phyloP scores from a whole-genome alignment of 2,888 invertebrate species.

The Drosophila suboccidentalis region DNA sequence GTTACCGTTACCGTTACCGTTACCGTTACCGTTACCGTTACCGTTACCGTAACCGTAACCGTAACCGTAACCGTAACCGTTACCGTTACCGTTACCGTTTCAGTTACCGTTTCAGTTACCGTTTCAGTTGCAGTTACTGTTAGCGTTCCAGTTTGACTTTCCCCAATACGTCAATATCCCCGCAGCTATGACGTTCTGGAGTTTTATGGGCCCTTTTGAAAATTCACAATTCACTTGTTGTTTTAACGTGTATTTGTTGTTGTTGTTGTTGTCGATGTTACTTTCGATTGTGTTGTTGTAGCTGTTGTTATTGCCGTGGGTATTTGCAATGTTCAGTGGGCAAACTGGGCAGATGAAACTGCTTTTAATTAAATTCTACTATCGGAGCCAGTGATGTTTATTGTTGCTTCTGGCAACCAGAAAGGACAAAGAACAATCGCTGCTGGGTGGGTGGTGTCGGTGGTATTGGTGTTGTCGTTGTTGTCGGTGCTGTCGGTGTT shows the following conservation, averaged over 20 bases:
- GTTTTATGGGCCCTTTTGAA: conserved; percentile 31
- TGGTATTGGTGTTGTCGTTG: no score
- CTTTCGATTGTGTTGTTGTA: neutral
- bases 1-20: no score
- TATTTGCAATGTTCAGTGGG: conserved; percentile 15
- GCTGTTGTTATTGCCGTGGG: conserved; percentile 17
- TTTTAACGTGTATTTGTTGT: conserved; percentile 1
- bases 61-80: neutral
- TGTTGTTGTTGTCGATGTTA: neutral
- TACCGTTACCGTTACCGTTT: neutral
- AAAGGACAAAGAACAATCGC: conserved; percentile 13
- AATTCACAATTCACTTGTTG: conserved; percentile 35
- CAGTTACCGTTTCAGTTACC: neutral
- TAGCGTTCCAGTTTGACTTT: conserved; percentile 14
- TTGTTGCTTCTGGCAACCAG: conserved; percentile 30
- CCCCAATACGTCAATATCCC: conserved; percentile 31
- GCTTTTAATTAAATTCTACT: conserved; percentile 68
- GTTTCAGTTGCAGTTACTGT: conserved; percentile 1
- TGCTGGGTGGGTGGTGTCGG: neutral
- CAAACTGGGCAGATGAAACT: conserved; percentile 31
- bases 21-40: neutral
- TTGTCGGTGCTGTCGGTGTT: no score
- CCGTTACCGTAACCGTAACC: neutral
- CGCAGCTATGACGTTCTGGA: conserved; percentile 3
- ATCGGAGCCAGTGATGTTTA: conserved; percentile 47